Evolutionary conservation across 1,140 invertebrate species (phyloP), one percentile per base, ranked within the genome.

Genomic region (Marisa cornuarietis): DNA sequence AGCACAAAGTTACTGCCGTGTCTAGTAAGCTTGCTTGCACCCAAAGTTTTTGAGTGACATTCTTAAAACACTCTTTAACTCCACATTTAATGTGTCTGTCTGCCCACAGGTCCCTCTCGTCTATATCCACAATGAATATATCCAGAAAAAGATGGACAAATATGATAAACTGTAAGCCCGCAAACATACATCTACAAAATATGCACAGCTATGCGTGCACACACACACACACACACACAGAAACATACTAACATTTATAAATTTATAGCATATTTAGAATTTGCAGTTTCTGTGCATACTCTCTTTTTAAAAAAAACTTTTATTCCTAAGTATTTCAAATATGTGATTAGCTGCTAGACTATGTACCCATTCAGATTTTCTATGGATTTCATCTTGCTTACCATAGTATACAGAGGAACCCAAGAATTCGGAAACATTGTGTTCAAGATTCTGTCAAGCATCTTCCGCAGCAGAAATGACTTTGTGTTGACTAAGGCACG

Each of bases 341-440:
- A 68, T 31, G 42, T 31, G 42, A n/a, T 14, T 22, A 68, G 11
- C 24, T 31, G 14, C 66, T 26, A n/a, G 42, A 9, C 9, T 31
- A 68, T 31, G 42, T n/a, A 68, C 20, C 24, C 66, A 68, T 31
- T 8, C 22, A 10, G 61, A 14, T 69, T 16, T 58, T 3, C 8
- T 63, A 11, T 49, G 5, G 31, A 31, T 58, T 51, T 2, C 16
- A 24, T 62, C 71, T 22, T 42, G 79, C 84, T 84, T 78, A 93
- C 93, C 91, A 92, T 93, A 5, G 92, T 91, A 88, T 99, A 99
- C 0, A 99, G 92, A 0, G 98, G 97, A 71, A 98, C 93, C 98
- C 98, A 99, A 0, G 88, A 86, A 8, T 92, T 92, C 0, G 96
- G 96, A 66, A 98, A 92, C 0, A 95, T 78, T 83, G 91, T 92